phyloP scores from a whole-genome alignment of 1,140 invertebrate genomes.

The Apis cerana region DNA sequence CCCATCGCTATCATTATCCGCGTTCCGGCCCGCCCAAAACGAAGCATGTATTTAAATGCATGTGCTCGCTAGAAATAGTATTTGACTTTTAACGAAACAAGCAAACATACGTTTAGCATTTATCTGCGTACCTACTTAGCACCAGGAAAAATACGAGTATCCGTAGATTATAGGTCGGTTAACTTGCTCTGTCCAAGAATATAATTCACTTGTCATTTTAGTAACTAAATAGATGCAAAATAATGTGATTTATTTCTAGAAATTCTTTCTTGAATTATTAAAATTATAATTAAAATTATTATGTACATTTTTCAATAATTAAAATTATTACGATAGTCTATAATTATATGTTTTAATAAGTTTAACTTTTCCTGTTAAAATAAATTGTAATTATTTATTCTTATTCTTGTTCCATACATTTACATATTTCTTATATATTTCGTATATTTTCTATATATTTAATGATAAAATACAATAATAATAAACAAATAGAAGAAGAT shows the following conservation, averaged over 20 bases:
- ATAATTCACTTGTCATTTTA: background rate
- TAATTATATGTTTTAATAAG: too few species aligned
- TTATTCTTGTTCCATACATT: too few species aligned
- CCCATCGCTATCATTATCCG: conserved; percentile 55
- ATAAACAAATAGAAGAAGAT: too few species aligned
- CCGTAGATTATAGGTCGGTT: background rate
- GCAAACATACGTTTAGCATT: conserved; percentile 29
- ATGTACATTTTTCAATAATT: background rate
- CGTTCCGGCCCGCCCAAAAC: conserved; percentile 43
- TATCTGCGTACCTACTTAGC: background rate
- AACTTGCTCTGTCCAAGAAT: background rate
- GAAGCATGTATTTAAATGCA: conserved; percentile 33
- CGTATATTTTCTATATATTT: too few species aligned
- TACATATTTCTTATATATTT: too few species aligned
- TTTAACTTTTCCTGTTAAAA: too few species aligned
- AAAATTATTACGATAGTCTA: too few species aligned
- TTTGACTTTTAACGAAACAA: conserved; percentile 45
- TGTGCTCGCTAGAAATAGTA: conserved; percentile 54
- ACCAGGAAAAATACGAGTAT: background rate
- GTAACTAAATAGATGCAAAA: background rate
- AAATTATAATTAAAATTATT: background rate
- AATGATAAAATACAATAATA: too few species aligned
- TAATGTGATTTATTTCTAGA: background rate
- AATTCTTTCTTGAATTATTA: background rate
- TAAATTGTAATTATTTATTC: too few species aligned